Evolutionary conservation across 2,797 vertebrate species (phyloP), one percentile per base, ranked within the genome.

Genomic region (Phataginus tricuspis): DNA sequence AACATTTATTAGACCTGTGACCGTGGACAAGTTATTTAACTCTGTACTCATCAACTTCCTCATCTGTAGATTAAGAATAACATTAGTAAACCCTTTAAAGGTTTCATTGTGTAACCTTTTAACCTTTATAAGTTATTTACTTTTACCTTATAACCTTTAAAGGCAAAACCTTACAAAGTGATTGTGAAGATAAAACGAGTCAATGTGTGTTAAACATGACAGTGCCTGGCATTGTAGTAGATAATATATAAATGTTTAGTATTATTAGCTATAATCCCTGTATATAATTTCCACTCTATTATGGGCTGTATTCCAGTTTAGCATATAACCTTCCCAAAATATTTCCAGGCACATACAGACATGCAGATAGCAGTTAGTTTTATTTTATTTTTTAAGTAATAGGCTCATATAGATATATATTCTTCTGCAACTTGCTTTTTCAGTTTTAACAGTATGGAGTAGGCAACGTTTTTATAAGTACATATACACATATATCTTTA

Each of bases 61-160:
- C 51, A 83, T 89, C 37, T 90, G 10, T 57, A 83, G 83, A n/a
- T 95, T 89, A 82, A 93, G 53, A n/a, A 53, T 69, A 89, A 80
- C 16, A 16, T 79, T 55, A 94, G 8, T 79, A 75, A 77, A 92
- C 78, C 2, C 19, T 55, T 61, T 45, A 45, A 45, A 45, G 42
- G 42, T 45, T 45, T 45, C 42, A 45, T 45, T 45, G 42, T 45
- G 10, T 45, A 45, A 45, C 8, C 42, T 45, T 45, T 45, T 45
- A 45, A 10, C 42, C 42, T 45, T 45, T 10, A 45, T 45, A 45
- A 45, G 42, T 45, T 7, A 45, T 45, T 45, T 45, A 45, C 42
- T 45, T 45, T 45, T 45, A 45, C 42, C 42, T 45, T 45, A 45
- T 45, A 45, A 45, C 42, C 42, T 45, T 45, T 45, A 45, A 45